phyloP scores from a whole-genome alignment of 2,797 vertebrate species.

The Micromesistius poutassou region DNA sequence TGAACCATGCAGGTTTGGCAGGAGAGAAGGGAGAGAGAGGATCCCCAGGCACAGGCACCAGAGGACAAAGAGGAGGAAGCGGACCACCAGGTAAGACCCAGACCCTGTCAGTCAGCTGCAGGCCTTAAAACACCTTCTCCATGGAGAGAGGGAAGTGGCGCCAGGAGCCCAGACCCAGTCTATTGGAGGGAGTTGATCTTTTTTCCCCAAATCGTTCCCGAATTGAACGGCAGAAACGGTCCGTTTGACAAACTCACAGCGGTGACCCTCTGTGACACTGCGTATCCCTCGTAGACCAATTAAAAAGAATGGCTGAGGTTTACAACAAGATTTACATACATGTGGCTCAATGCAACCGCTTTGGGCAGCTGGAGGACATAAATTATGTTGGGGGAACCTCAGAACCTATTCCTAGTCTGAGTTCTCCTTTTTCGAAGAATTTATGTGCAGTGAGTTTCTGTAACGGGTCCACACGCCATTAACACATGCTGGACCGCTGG shows the following conservation, averaged over 20 bases:
- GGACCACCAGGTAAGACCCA: slow-evolving; percentile 86
- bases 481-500: neutral
- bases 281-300: slow-evolving; percentile 29
- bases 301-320: slow-evolving; percentile 42
- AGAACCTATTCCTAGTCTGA: slow-evolving; percentile 37
- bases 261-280: neutral
- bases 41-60: slow-evolving; percentile 73
- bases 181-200: neutral
- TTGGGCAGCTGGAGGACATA: slow-evolving; percentile 51
- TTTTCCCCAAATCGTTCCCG: neutral
- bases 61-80: slow-evolving; percentile 84
- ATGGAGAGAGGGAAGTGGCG: neutral
- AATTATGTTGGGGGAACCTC: slow-evolving; percentile 29
- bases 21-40: slow-evolving; percentile 98
- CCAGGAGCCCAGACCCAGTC: neutral
- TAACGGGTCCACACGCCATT: slow-evolving; percentile 2
- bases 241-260: neutral
- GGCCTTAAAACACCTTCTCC: neutral
- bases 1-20: slow-evolving; percentile 73
- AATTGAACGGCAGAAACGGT: neutral
- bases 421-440: slow-evolving; percentile 32
- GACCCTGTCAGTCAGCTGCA: neutral
- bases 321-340: slow-evolving; percentile 33
- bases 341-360: slow-evolving; percentile 29
- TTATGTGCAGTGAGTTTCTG: slow-evolving; percentile 35